Conservation (phyloP, 2,113 vertebrate species). For the Hippocampus guttulatus region DNA sequence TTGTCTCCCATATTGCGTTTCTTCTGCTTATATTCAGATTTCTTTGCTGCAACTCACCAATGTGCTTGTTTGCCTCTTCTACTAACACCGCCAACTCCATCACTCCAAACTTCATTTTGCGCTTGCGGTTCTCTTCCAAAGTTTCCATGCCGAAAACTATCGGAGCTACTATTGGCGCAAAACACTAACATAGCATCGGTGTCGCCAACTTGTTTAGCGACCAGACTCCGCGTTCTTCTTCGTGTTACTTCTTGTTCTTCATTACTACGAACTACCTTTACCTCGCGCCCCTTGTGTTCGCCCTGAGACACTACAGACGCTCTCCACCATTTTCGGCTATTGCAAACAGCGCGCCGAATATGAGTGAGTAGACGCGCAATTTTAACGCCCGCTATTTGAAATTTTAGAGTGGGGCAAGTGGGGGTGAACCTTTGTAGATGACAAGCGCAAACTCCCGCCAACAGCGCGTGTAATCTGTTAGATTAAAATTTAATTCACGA, state of each 20-base stretch:
- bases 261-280: not conserved
- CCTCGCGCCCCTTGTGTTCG: not conserved
- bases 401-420: too few species aligned
- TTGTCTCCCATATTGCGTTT: not conserved
- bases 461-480: too few species aligned
- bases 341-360: too few species aligned
- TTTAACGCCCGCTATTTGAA: too few species aligned
- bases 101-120: not conserved
- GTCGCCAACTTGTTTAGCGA: not conserved
- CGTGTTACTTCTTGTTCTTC: not conserved
- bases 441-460: too few species aligned
- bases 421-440: too few species aligned
- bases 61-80: not conserved
- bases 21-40: not conserved
- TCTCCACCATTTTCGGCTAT: too few species aligned
- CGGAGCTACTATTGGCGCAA: not conserved
- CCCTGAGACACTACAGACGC: too few species aligned
- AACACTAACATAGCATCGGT: not conserved
- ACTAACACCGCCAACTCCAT: not conserved
- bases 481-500: too few species aligned
- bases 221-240: not conserved
- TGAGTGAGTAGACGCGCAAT: too few species aligned
- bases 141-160: not conserved
- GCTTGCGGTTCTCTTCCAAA: not conserved
- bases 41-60: not conserved